phyloP scores from a whole-genome alignment of 2,797 vertebrate genomes.

The Telmatherina bonti region DNA sequence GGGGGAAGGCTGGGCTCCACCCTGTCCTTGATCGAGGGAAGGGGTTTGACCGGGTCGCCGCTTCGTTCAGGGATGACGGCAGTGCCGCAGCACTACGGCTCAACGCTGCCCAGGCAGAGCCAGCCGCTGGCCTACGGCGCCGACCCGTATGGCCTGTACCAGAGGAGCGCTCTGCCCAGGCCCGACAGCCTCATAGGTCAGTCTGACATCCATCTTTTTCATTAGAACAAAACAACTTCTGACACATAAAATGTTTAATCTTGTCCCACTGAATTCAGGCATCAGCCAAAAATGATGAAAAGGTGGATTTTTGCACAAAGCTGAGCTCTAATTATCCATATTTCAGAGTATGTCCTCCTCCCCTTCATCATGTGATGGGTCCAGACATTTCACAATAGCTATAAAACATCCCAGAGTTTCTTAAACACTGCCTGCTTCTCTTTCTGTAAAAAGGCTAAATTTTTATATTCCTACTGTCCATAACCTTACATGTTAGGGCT shows the following conservation, averaged over 20 bases:
- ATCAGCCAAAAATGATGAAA: too few relatives aligned
- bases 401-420: too few relatives aligned
- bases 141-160: slow-evolving; percentile 92
- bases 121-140: slow-evolving; percentile 88
- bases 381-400: too few relatives aligned
- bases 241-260: too few relatives aligned
- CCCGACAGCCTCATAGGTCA: slow-evolving; percentile 97
- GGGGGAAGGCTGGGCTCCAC: slow-evolving; percentile 85
- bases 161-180: slow-evolving; percentile 93
- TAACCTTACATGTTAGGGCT: too few relatives aligned
- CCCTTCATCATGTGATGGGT: too few relatives aligned
- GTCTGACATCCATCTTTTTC: slow-evolving; percentile 48
- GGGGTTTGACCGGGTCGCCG: slow-evolving; percentile 86
- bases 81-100: slow-evolving; percentile 93
- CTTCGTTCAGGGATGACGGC: slow-evolving; percentile 92
- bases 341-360: neutral
- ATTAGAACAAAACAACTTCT: too few relatives aligned
- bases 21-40: slow-evolving; percentile 85
- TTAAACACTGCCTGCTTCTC: too few relatives aligned
- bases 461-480: too few relatives aligned
- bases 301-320: too few relatives aligned
- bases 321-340: neutral
- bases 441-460: too few relatives aligned
- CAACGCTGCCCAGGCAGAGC: slow-evolving; percentile 87
- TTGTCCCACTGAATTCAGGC: too few relatives aligned